These are phyloP conservation scores for Ophonus ardosiacus DNA, from an alignment of 2,888 invertebrate genomes.

Conservation along the genomic window DNA sequence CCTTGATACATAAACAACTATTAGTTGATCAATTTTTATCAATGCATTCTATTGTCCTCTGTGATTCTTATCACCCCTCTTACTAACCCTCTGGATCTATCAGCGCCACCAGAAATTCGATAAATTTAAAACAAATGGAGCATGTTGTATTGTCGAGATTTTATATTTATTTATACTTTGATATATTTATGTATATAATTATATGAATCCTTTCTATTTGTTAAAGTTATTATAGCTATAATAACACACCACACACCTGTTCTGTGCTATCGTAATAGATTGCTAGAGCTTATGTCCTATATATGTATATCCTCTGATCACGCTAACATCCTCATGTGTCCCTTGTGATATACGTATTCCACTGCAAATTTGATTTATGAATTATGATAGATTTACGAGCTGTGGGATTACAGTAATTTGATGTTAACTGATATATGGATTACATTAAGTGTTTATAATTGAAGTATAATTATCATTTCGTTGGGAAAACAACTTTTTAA, in stretches of 20 bases:
- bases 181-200: too few species aligned
- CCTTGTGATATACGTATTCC: background rate
- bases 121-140: too few species aligned
- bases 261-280: background rate
- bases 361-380: conserved; percentile 38
- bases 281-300: background rate
- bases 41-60: too few species aligned
- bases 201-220: too few species aligned
- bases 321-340: background rate
- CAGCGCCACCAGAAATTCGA: too few species aligned
- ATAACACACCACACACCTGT: background rate
- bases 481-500: background rate
- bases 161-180: too few species aligned
- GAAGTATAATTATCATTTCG: background rate
- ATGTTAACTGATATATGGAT: conserved; percentile 24
- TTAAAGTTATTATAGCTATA: too few species aligned
- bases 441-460: conserved; percentile 16
- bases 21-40: too few species aligned
- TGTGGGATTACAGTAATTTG: conserved; percentile 29
- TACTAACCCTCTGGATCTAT: too few species aligned
- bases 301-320: background rate
- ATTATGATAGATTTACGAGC: conserved; percentile 49
- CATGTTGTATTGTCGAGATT: too few species aligned
- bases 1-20: too few species aligned
- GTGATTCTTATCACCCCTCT: too few species aligned